Conservation (phyloP, 2,113 vertebrate genomes). For the Orthonyx spaldingii region DNA sequence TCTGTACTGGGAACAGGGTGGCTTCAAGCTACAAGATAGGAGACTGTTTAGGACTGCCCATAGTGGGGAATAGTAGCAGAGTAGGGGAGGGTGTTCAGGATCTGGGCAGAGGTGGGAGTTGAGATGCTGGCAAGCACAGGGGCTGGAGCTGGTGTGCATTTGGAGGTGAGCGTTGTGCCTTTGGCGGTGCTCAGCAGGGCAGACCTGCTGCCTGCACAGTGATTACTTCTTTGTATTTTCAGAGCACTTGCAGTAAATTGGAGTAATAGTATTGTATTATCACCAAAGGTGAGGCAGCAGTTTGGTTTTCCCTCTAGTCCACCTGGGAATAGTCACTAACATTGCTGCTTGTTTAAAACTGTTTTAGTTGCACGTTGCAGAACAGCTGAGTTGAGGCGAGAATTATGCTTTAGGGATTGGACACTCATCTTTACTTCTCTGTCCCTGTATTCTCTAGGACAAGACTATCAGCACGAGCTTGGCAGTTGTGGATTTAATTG, state of each 20-base stretch:
- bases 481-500: slow-evolving; percentile 93
- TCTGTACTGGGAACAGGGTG: not conserved
- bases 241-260: not conserved
- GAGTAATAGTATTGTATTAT: not conserved
- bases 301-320: not conserved
- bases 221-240: not conserved
- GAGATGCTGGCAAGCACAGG: not conserved
- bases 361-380: not conserved
- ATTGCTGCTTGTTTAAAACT: not conserved
- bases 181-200: not conserved
- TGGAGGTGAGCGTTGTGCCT: not conserved
- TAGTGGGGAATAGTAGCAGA: not conserved
- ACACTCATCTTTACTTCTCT: not conserved
- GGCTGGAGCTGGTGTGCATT: not conserved
- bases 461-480: slow-evolving; percentile 91
- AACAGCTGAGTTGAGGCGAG: not conserved
- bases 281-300: not conserved
- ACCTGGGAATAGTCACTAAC: not conserved
- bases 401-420: not conserved
- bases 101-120: not conserved
- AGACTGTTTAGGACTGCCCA: not conserved
- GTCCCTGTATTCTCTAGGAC: slow-evolving; percentile 72
- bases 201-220: not conserved
- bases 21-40: not conserved
- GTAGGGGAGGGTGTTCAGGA: not conserved